These are phyloP conservation scores for Leptogaster cylindrica DNA, from an alignment of 2,888 invertebrate species.

Conservation along the genomic window DNA sequence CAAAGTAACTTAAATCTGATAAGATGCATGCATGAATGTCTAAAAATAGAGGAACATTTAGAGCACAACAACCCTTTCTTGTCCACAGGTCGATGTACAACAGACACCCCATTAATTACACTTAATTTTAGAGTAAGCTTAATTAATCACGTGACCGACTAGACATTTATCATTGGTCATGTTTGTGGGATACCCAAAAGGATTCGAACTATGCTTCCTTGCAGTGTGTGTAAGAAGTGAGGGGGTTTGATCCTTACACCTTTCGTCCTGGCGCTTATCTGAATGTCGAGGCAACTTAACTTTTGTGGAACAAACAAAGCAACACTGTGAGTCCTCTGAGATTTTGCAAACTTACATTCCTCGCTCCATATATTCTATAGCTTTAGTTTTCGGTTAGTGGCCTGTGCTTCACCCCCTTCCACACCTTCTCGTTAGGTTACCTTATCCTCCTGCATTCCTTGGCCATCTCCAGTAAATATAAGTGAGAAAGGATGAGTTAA, in stretches of 20 bases:
- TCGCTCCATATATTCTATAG: not conserved
- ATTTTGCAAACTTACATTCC: constrained; percentile 18
- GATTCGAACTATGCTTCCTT: constrained; percentile 31
- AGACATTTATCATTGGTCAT: constrained; percentile 47
- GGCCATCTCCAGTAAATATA: too few species aligned
- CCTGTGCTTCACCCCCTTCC: not conserved
- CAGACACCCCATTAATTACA: constrained; percentile 46
- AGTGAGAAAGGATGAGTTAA: too few species aligned
- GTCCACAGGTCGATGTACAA: constrained; percentile 14
- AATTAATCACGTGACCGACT: constrained; percentile 47
- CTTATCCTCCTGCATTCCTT: too few species aligned
- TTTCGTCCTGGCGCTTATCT: not conserved
- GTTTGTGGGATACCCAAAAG: constrained; percentile 43
- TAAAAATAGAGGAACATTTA: constrained; percentile 19
- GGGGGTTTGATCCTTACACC: not conserved
- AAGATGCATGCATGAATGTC: not conserved
- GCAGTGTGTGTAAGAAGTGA: too few species aligned
- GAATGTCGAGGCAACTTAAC: not conserved
- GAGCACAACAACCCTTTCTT: constrained; percentile 28
- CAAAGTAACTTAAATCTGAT: constrained; percentile 13
- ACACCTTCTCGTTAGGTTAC: too few species aligned
- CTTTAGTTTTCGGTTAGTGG: not conserved
- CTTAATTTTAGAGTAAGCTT: constrained; percentile 47
- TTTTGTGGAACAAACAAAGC: constrained; percentile 6
- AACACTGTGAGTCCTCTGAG: constrained; percentile 28